These are phyloP conservation scores for Propithecus perrieri DNA, from an alignment of 2,797 vertebrate genomes.

Conservation along the genomic window DNA sequence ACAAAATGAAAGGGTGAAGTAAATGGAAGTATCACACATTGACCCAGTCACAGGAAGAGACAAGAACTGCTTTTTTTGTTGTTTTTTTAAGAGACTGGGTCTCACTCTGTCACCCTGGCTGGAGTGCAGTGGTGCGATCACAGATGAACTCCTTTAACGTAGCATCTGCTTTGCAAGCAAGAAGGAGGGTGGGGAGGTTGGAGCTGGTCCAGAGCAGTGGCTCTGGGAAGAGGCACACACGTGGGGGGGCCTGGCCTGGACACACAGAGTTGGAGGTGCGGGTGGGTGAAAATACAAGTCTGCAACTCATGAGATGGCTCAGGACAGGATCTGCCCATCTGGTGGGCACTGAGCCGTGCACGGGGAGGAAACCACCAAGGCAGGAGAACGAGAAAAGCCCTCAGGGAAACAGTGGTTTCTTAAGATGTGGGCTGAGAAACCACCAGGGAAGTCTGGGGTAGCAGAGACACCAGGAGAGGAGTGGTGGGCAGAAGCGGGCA, in stretches of 20 bases:
- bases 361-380: neutral
- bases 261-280: neutral
- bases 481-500: neutral
- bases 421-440: neutral
- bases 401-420: fast-evolving
- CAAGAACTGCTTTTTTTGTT: neutral
- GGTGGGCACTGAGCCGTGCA: neutral
- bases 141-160: fast-evolving
- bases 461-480: neutral
- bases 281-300: fast-evolving
- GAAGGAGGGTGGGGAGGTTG: fast-evolving
- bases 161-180: neutral
- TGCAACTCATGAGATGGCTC: fast-evolving
- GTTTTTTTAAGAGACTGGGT: neutral
- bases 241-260: neutral
- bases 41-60: neutral
- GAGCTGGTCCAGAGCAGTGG: fast-evolving
- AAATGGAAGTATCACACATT: neutral
- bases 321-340: neutral
- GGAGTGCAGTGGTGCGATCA: neutral
- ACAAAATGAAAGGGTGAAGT: neutral
- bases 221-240: neutral
- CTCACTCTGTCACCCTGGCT: neutral
- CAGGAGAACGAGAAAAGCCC: neutral
- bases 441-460: fast-evolving